A percentile compares a stretch with the other conserved stretches of the same genome.
Evolutionary conservation across 2,113 vertebrate genomes (phyloP).

Genomic region (Ceratotherium simum): DNA sequence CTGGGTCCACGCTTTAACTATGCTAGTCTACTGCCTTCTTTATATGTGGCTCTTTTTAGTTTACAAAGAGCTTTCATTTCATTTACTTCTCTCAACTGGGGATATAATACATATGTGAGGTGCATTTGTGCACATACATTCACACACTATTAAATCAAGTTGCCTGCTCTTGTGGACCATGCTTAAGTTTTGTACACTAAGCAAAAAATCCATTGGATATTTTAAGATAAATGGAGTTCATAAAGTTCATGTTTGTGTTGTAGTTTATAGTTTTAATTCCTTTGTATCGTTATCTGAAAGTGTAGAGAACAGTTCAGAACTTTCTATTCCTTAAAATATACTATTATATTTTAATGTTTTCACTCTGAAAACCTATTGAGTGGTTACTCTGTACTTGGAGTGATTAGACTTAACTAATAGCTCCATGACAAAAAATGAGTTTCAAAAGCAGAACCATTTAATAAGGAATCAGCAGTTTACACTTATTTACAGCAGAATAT

Average conservation of each 20-base stretch:
- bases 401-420: neutral
- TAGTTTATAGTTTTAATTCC: neutral
- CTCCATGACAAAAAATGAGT: neutral
- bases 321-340: conserved; percentile 22
- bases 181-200: neutral
- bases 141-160: neutral
- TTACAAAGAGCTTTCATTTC: neutral
- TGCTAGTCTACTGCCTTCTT: neutral
- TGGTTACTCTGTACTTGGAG: neutral
- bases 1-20: neutral
- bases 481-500: neutral
- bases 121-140: neutral
- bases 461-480: conserved; percentile 10
- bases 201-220: neutral
- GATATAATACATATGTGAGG: neutral
- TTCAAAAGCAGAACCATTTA: conserved; percentile 29
- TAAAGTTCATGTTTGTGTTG: neutral
- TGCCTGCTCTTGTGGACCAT: neutral
- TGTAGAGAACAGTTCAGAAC: neutral
- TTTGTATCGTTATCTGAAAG: conserved; percentile 34
- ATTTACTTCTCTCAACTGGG: neutral
- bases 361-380: neutral
- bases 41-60: neutral
- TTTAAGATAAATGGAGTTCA: conserved; percentile 27
- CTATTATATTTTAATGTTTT: neutral